Conservation (phyloP, 1,140 invertebrate genomes). For the Tetragnatha versicolor region DNA sequence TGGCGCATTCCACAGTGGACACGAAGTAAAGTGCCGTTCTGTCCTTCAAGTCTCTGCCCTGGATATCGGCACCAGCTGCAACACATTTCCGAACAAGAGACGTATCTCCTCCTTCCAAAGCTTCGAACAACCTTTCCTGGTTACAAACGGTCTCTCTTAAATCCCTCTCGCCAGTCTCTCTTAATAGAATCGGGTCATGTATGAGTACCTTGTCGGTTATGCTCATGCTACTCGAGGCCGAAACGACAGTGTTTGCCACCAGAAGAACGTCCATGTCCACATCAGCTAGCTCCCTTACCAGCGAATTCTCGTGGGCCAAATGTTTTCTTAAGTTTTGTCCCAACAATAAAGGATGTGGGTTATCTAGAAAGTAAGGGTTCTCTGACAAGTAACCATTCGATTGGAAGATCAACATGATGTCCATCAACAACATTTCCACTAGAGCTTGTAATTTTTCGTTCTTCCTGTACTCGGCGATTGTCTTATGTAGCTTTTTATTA, state of each 20-base stretch:
- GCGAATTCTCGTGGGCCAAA: neutral
- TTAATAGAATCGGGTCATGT: neutral
- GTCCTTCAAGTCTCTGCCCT: conserved; percentile 1
- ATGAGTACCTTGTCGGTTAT: neutral
- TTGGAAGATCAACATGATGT: neutral
- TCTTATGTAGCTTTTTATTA: no score
- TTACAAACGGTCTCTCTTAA: neutral
- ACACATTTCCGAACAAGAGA: neutral
- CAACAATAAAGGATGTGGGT: neutral
- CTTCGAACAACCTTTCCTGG: neutral
- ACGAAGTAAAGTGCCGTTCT: conserved; percentile 30
- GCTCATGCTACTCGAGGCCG: neutral
- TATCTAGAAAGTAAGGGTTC: conserved; percentile 3
- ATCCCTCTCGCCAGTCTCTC: neutral
- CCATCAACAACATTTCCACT: neutral
- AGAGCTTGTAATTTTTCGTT: neutral
- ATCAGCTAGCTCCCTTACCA: neutral
- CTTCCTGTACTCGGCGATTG: neutral
- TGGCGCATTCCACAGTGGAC: conserved; percentile 12
- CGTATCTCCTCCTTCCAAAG: conserved; percentile 3
- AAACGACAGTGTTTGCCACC: conserved; percentile 42
- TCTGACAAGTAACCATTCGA: neutral
- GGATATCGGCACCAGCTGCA: conserved; percentile 27
- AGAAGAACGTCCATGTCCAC: neutral
- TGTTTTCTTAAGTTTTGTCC: conserved; percentile 4